Evolutionary conservation across 2,113 vertebrate genomes (phyloP), one percentile per base, ranked within the genome.

Genomic region (Muntiacus muntjak): DNA sequence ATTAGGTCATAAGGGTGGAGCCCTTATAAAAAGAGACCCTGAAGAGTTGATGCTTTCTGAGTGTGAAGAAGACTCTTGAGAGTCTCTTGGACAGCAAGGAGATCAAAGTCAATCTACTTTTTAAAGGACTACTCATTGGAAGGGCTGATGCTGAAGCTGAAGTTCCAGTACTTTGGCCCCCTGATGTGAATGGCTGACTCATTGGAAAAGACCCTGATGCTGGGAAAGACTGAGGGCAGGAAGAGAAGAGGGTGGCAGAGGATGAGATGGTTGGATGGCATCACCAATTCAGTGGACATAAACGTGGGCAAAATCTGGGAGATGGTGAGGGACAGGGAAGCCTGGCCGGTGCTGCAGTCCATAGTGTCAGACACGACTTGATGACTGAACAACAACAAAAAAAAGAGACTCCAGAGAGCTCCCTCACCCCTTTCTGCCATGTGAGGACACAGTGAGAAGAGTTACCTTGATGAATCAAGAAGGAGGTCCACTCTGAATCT

Each of bases 341-440:
- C 23, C 40, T 43, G 71, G 40, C 71, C 1, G n/a, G 40, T 43
- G 40, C 71, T 43, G 71, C 40, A 76, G 36, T 7, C 71, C 71
- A 15, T 1, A 6, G 23, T 5, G 6, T 74, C 11, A 1, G 36
- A 76, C 21, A 0, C 12, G 9, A 25, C 10, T 40, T 74, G 36
- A 21, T 0, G 1, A 40, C 36, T 43, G 40, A 76, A 43, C 23
- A 25, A 23, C 71, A 43, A 13, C 21, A 25, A 71, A 2, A 71
- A 71, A n/a, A 5, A 67, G 43, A 52, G 40, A 21, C 25, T 55
- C n/a, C 54, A 60, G 43, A 90, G 79, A 58, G 54, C 33, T 84
- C 25, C 16, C 16, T 62, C 3, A 0, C 28, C 33, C 25, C 19
- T 43, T 67, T 50, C 52, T 50, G 33, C 33, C 9, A 0, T 2